Evolutionary conservation across 1,140 invertebrate species (phyloP), one percentile per base, ranked within the genome.

Genomic region (Drosophila nannoptera): DNA sequence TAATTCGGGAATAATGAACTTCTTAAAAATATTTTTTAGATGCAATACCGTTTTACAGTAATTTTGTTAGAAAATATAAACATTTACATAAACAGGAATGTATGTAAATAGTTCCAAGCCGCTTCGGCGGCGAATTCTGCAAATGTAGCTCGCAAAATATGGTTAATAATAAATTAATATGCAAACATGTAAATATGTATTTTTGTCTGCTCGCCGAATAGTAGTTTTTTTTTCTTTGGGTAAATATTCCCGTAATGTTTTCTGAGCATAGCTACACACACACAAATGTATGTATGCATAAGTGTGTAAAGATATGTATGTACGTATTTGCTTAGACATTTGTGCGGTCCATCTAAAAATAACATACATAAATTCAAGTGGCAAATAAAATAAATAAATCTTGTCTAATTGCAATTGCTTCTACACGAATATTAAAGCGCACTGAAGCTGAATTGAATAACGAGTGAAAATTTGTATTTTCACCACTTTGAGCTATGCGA

Each of bases 301-400:
- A n/a, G 35, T 60, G 32, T 16, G 11, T 48, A 40, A 5, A 12
- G 5, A 29, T 11, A 31, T 54, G 36, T 62, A 7, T 33, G 31
- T 55, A 7, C 9, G 35, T n/a, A 32, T 55, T 3, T 35, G 14
- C 55, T 43, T 14, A 14, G 16, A 29, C 29, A 29, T 55, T 48
- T 54, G 59, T 45, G 7, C 12, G 12, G 32, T 11, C 49, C 49
- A 35, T 38, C 67, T 65, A 70, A 54, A 66, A 70, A 70, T 70
- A 70, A 11, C 40, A 40, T 45, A 59, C 54, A 70, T 59, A 53
- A 52, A 60, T 59, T 33, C 49, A 48, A 64, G 40, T 16, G 5
- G 36, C 40, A 49, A 50, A 63, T 62, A 2, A 56, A 66, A 48
- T 53, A 69, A 69, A 69, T 62, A 50, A 60, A 70, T 59, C 49